phyloP scores from a whole-genome alignment of 1,140 invertebrate genomes.

The Lepidostoma basale region DNA sequence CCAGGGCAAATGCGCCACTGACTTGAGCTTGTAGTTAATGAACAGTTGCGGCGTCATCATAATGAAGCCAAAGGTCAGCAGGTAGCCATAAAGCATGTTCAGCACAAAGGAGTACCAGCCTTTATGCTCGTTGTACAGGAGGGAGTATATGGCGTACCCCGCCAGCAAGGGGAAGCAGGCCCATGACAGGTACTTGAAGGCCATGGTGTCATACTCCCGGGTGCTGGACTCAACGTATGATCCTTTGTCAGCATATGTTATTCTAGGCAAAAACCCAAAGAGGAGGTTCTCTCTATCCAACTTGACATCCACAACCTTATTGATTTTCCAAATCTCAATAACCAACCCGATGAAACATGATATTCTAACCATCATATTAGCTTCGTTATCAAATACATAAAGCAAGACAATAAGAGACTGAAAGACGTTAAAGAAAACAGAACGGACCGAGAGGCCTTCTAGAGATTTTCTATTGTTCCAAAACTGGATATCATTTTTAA shows the following conservation, averaged over 20 bases:
- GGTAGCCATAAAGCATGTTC: slow-evolving; percentile 96
- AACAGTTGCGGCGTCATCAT: slow-evolving; percentile 99
- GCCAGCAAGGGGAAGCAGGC: slow-evolving; percentile 90
- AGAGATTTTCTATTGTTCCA: slow-evolving; percentile 98
- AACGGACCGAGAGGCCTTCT: slow-evolving; percentile 96
- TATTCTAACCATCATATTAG: slow-evolving; percentile 93
- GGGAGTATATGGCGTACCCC: slow-evolving; percentile 93
- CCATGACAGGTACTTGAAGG: slow-evolving; percentile 97
- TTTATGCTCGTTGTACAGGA: slow-evolving; percentile 97
- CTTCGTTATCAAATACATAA: slow-evolving; percentile 98
- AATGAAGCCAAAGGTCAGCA: slow-evolving; percentile 99
- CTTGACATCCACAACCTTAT: slow-evolving; percentile 91
- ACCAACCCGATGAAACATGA: slow-evolving; percentile 90
- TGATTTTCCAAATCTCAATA: slow-evolving; percentile 99
- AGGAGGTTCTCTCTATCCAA: slow-evolving; percentile 75
- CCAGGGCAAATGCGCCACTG: slow-evolving; percentile 98
- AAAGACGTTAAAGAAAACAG: slow-evolving; percentile 99
- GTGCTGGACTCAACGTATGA: slow-evolving; percentile 96
- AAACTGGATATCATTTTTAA: slow-evolving; percentile 99
- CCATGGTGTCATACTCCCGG: slow-evolving; percentile 92
- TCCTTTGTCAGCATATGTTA: slow-evolving; percentile 91
- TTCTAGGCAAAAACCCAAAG: slow-evolving; percentile 80
- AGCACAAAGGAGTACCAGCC: slow-evolving; percentile 97
- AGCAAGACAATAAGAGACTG: slow-evolving; percentile 94
- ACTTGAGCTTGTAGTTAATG: slow-evolving; percentile 99